Base-by-base conservation (phyloP, 2,797 vertebrate genomes). In the Allobates femoralis region DNA sequence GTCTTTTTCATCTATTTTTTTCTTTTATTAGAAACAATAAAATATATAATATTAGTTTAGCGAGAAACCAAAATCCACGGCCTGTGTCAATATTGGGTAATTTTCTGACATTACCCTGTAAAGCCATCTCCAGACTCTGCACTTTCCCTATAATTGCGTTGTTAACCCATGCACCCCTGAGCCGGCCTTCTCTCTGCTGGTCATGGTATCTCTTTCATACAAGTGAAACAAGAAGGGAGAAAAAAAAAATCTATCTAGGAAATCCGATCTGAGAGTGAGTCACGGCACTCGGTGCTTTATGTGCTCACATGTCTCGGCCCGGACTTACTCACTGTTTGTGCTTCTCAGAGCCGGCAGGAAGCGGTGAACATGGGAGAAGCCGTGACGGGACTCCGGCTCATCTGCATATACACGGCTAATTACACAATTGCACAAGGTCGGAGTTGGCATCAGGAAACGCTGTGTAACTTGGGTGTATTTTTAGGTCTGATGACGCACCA, bases 291-390 rank as follows among this genome's bases (percentile, higher is more conserved):
- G 66, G 66, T 76, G 69, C 60, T 67, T 81, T 56, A 78, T 85
- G 85, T 77, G 46, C 46, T 86, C 71, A 11, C 60, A 41, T 79
- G 87, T 82, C 46, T 92, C 80, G 56, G 51, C 81, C 74, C 87
- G 30, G 3, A 84, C 89, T 92, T 90, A 89, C 88, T 91, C 83
- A 78, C 78, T 62, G 79, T 84, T 88, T 78, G 83, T 86, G 89
- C 55, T 64, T 82, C 53, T 21, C 89, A 91, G 91, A 91, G 92
- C 91, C 90, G 87, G 60, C 85, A 92, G 92, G 90, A 92, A 91
- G 87, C 85, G 89, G 58, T 91, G 58, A 86, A 85, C 88, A 90
- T 85, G 88, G 93, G 64, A 79, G 37, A 34, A 64, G 10, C 89
- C 91, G n/a, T n/a, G n/a, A n/a, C n/a, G n/a, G n/a, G n/a, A n/a